Base-by-base conservation (phyloP, 2,888 invertebrate species). In the Aphodius granarius region DNA sequence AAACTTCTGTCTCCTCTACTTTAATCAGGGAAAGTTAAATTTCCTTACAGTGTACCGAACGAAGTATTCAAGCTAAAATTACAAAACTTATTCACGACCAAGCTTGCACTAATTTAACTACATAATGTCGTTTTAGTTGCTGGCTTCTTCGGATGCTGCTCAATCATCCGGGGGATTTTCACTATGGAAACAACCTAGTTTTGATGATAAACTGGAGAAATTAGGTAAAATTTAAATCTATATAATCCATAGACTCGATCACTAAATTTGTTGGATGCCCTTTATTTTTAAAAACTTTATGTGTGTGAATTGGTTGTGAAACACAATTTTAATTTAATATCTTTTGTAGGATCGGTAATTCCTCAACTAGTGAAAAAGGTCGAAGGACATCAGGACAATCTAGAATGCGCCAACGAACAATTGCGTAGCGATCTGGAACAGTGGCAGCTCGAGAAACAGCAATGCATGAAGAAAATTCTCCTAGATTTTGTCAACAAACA, bases 341-440 rank as follows among this genome's bases (percentile, higher is more conserved):
- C n/a, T n/a, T n/a, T n/a, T n/a, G 81, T 86, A 63, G 86, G 86
- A 2, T 86, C 88, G 62, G 82, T 84, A 63, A 89, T 90, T 80
- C 89, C 89, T 0, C 89, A 89, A 70, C 81, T 90, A 20, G 86
- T 88, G 0, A 90, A 89, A 79, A 88, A 88, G 73, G 88, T 88
- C 0, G 90, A 90, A 81, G 83, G 87, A 1, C 83, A 89, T 71
- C 91, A 91, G 83, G 93, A 93, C 84, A 90, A 89, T 81, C 86
- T 92, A 68, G 92, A 92, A 83, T 92, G 92, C 82, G 92, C 93
- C 0, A 93, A 93, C 83, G 92, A 92, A 83, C 91, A 92, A 83
- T 85, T 93, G 22, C 87, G 91, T 72, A 91, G 92, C 65, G 93
- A 93, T 84, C 85, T 93, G 77, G 91, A 92, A 73, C 87, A 92